Evolutionary conservation across 2,113 vertebrate species (phyloP).

Genomic region (Pyxicephalus adspersus): DNA sequence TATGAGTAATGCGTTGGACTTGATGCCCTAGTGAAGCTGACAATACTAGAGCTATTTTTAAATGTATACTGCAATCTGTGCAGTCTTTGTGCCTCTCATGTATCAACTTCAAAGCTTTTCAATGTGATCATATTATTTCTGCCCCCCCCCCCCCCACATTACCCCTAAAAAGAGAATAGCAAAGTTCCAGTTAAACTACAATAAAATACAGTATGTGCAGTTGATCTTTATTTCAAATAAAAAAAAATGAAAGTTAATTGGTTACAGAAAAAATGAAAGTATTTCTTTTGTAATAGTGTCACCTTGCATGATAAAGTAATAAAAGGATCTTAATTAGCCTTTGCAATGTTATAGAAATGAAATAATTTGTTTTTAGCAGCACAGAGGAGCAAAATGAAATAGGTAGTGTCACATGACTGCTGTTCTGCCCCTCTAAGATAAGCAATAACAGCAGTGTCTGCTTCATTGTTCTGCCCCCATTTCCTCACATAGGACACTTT

Average conservation of each 20-base stretch:
- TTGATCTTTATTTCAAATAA: not conserved
- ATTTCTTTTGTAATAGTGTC: no score
- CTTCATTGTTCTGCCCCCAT: no score
- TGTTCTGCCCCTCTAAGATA: no score
- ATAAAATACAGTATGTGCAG: not conserved
- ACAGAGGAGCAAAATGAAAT: no score
- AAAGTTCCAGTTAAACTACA: not conserved
- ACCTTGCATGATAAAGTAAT: no score
- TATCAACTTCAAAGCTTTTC: constrained; percentile 50
- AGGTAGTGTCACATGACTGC: no score
- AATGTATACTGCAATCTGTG: constrained; percentile 47
- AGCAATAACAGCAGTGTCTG: no score
- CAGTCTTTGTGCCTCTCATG: constrained; percentile 26
- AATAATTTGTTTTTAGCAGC: no score
- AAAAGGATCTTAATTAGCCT: no score
- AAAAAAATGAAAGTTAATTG: not conserved
- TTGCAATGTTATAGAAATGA: no score
- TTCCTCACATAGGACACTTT: no score
- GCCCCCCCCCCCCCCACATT: not conserved
- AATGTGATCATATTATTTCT: not conserved
- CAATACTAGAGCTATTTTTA: constrained; percentile 53
- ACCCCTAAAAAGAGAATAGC: no score
- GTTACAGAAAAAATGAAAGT: not conserved
- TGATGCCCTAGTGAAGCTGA: constrained; percentile 47
- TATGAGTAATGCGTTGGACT: constrained; percentile 54